Base-by-base conservation (phyloP, 2,113 vertebrate species). In the Oenanthe melanoleuca region DNA sequence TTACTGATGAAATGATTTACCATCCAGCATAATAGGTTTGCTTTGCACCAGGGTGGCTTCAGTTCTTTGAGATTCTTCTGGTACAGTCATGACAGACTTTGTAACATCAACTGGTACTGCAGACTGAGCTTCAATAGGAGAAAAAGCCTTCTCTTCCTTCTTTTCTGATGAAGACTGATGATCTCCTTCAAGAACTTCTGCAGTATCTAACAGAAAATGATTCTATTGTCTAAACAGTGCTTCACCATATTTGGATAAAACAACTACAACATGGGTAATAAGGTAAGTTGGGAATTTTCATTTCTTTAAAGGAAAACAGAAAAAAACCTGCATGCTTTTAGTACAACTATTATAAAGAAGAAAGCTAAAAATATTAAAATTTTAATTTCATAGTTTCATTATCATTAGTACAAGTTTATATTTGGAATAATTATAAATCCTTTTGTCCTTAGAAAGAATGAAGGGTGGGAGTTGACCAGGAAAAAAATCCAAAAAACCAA, bases 171-270 rank as follows among this genome's bases (percentile, higher is more conserved):
- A 83, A 6, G 83, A 67, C 63, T 89, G 96, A 47, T 16, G 28
- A 21, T 80, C 89, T 45, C 17, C 90, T 92, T 96, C 93, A 87
- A 66, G 53, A 93, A 93, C 60, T 50, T 96, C 97, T 97, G 85
- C 78, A 86, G 91, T 85, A 95, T 83, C 77, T 93, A 91, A 69
- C 3, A 89, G 50, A 81, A 86, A 83, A 55, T 50, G 8, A 80
- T 56, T 70, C 12, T 86, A 38, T 24, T 28, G 73, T 77, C 55
- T 92, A 34, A 84, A 80, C 64, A 88, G 37, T 83, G 9, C 52
- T 93, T 94, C 37, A 31, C 44, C 23, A 88, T 26, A 50, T 8
- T 22, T 86, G 40, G 53, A 37, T 53, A 86, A 72, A 57, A 49
- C 50, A 88, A 80, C 59, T 61, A 69, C 25, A 53, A n/a, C 4